Percentiles rank a stretch among this genome's conserved stretches.
Conservation (phyloP, 2,797 vertebrate species). For the Pyrocephalus nanus region DNA sequence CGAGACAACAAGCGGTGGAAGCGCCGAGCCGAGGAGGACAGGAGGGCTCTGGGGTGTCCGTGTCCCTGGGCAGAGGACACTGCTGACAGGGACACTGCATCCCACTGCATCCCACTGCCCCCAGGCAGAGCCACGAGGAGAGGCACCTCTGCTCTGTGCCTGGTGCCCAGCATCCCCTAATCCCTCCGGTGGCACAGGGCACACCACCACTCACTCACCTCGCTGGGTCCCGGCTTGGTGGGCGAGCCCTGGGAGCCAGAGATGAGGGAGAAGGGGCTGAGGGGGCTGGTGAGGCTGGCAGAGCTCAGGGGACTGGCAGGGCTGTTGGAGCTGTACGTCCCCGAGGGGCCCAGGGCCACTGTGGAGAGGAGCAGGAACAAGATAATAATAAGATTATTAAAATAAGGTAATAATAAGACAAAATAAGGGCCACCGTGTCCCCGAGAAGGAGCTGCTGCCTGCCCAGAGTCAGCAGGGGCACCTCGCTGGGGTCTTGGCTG, state of each 20-base stretch:
- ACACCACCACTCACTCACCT: constrained; percentile 81
- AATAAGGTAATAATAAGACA: neutral
- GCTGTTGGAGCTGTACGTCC: constrained; percentile 94
- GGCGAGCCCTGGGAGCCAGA: constrained; percentile 90
- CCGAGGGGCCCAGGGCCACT: constrained; percentile 84
- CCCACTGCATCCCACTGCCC: rapidly evolving
- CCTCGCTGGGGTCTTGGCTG: neutral
- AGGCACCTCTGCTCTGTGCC: neutral
- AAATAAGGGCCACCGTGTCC: rapidly evolving
- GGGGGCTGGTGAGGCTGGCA: constrained; percentile 91
- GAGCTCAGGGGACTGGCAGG: constrained; percentile 96
- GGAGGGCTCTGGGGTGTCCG: rapidly evolving
- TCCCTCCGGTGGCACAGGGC: neutral
- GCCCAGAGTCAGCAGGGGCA: rapidly evolving
- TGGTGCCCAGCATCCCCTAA: neutral
- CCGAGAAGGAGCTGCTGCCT: rapidly evolving
- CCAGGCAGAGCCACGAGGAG: neutral
- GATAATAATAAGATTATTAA: neutral
- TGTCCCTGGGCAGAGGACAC: neutral
- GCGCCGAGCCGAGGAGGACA: neutral
- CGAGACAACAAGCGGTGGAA: neutral
- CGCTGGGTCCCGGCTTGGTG: constrained; percentile 84
- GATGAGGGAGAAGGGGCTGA: constrained; percentile 93
- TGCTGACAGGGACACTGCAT: neutral
- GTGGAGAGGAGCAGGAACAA: neutral